A percentile compares a stretch with the other conserved stretches of the same genome.
Evolutionary conservation across 1,140 invertebrate species (phyloP).

Genomic region (Forficula auricularia): DNA sequence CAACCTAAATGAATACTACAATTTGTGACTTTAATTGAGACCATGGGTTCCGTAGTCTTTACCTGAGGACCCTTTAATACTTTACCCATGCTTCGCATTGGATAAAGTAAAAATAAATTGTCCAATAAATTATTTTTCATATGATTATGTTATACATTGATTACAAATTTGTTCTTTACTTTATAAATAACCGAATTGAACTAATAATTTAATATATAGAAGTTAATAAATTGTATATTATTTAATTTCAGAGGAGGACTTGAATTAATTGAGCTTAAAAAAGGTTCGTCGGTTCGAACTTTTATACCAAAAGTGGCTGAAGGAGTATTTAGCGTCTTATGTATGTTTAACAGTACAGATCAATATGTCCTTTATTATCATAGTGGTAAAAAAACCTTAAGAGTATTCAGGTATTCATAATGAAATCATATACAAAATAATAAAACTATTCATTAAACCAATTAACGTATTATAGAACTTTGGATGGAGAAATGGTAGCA

Average conservation of each 20-base stretch:
- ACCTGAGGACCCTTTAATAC: too few species aligned
- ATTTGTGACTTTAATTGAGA: too few species aligned
- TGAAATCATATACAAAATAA: slow-evolving; percentile 8
- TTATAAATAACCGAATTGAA: too few species aligned
- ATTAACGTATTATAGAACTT: slow-evolving; percentile 36
- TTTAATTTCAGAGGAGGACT: slow-evolving; percentile 62
- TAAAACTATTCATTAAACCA: neutral
- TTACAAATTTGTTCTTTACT: too few species aligned
- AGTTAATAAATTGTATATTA: too few species aligned
- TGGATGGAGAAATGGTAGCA: slow-evolving; percentile 75
- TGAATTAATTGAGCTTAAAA: slow-evolving; percentile 72
- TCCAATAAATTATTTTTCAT: too few species aligned
- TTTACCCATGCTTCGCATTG: too few species aligned
- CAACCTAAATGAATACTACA: too few species aligned
- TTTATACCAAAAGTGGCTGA: slow-evolving; percentile 86
- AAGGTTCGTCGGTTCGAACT: slow-evolving; percentile 61
- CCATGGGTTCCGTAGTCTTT: too few species aligned
- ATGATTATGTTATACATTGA: too few species aligned
- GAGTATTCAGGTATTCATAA: slow-evolving; percentile 58
- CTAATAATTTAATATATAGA: too few species aligned
- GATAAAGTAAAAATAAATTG: too few species aligned
- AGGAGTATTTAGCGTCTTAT: slow-evolving; percentile 89
- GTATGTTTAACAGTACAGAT: slow-evolving; percentile 83
- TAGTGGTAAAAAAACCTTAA: slow-evolving; percentile 77
- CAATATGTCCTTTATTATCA: slow-evolving; percentile 95